Base-by-base conservation (phyloP, 2,888 invertebrate genomes). In the Octodonta nipae region DNA sequence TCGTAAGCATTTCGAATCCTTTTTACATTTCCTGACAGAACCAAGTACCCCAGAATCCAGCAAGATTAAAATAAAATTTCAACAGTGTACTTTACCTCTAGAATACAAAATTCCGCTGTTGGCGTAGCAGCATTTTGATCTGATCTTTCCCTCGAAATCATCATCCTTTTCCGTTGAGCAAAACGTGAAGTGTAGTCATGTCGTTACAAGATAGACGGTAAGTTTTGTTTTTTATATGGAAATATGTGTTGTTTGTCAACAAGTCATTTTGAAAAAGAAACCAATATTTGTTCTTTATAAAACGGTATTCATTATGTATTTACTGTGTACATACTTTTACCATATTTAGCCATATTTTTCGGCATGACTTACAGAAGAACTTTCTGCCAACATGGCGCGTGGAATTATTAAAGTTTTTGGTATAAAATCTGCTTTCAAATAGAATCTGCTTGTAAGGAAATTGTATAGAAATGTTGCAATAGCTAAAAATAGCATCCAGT, bases 161-260 rank as follows among this genome's bases (percentile, higher is more conserved):
- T 54, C 55, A 56, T 56, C 56, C 61, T 68, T 79, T 79, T 78
- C 75, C 74, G 74, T 74, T 73, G 71, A 71, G 71, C 74, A 37
- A 44, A 73, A 72, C 71, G 72, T 71, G 72, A 72, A 75, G 74
- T 75, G 71, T 35, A 73, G 81, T 77, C 77, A 82, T 82, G 82
- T 82, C 82, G 41, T 67, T 76, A 72, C 74, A 71, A 65, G 81
- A 82, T 68, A 73, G 78, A 73, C 78, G 79, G 82, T 80, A 77
- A 79, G 77, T 73, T 60, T 51, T 20, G 20, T 20, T 20, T 7
- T 20, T 22, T 37, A 15, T 20, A 34, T 25, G 25, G 32, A 43
- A 40, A 32, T 40, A 36, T 17, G 10, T 8, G 22, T 11, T 39
- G 41, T 42, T 41, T 36, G 36, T 40, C 33, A 17, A 15, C 30